These are phyloP conservation scores for Serilophus lunatus DNA, from an alignment of 2,113 vertebrate species.

Conservation along the genomic window DNA sequence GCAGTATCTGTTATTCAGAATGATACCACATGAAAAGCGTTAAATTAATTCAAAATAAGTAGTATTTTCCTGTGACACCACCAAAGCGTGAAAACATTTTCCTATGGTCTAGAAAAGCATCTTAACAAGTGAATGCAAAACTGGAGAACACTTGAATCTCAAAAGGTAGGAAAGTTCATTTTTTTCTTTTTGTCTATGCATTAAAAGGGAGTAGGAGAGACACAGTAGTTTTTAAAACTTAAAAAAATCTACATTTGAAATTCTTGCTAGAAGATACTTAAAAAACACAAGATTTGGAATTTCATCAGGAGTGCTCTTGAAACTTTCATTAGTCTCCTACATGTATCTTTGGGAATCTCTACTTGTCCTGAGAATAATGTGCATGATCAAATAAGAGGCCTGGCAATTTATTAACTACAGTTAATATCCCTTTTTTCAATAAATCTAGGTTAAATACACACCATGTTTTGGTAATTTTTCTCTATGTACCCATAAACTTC, in stretches of 20 bases:
- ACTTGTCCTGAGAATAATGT: not conserved
- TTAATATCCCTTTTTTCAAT: not conserved
- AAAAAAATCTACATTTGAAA: not conserved
- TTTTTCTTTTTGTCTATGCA: not conserved
- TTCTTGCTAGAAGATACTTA: not conserved
- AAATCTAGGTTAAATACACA: not conserved
- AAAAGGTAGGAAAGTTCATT: not conserved
- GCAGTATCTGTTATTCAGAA: constrained; percentile 1
- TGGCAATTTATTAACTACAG: not conserved
- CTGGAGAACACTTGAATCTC: not conserved
- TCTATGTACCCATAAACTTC: not conserved
- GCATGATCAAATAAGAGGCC: not conserved
- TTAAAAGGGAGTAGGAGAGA: not conserved
- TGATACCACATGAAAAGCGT: constrained; percentile 1
- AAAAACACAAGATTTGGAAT: not conserved
- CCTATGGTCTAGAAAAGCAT: not conserved
- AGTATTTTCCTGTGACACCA: not conserved
- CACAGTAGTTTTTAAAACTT: not conserved
- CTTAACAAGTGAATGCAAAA: not conserved
- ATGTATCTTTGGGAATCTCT: not conserved
- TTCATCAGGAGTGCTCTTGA: not conserved
- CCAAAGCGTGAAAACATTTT: not conserved
- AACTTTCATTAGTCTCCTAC: not conserved
- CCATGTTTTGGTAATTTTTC: not conserved
- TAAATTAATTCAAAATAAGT: constrained; percentile 1